Evolutionary conservation across 1,140 invertebrate genomes (phyloP), one percentile per base, ranked within the genome.

Genomic region (Drusus annulatus): DNA sequence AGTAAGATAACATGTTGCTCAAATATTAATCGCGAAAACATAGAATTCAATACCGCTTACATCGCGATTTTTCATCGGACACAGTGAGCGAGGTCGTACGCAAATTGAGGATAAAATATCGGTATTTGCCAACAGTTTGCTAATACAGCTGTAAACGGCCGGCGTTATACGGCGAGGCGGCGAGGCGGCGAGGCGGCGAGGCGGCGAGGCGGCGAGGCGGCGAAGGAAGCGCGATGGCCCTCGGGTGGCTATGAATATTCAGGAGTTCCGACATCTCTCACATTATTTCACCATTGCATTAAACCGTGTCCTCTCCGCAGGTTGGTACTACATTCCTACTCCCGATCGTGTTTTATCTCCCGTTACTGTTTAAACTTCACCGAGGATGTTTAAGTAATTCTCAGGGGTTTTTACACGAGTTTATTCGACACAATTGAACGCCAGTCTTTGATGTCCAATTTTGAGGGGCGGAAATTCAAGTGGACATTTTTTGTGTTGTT

Each of bases 221-320:
- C 17, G 63, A 17, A 36, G 23, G 23, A 23, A 25, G 23, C 31
- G 31, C 16, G 19, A n/a, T 31, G 31, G 25, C 63, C 65, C 23
- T 16, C 19, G 65, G 65, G n/a, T 10, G 36, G 16, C 65, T 23
- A 69, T 69, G 65, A 69, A 69, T 69, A 69, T 69, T 69, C 65
- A 69, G 31, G 28, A 69, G 50, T 63, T 13, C 16, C 17, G 31
- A 19, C 65, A 69, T 5, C 51, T 45, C 65, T 69, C 65, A 69
- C 65, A 50, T 50, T 17, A 36, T 17, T 65, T 63, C 28, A 25
- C 10, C 21, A 23, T 50, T 15, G 17, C 50, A 69, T 69, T 69
- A 31, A 45, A 69, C 65, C 21, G 65, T 69, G 65, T 69, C 45
- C 65, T 69, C 25, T 23, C 36, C 0, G n/a, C 21, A 15, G 28